These are phyloP conservation scores for Yoshiicerus persimilis DNA, from an alignment of 1,140 invertebrate species.

Conservation along the genomic window DNA sequence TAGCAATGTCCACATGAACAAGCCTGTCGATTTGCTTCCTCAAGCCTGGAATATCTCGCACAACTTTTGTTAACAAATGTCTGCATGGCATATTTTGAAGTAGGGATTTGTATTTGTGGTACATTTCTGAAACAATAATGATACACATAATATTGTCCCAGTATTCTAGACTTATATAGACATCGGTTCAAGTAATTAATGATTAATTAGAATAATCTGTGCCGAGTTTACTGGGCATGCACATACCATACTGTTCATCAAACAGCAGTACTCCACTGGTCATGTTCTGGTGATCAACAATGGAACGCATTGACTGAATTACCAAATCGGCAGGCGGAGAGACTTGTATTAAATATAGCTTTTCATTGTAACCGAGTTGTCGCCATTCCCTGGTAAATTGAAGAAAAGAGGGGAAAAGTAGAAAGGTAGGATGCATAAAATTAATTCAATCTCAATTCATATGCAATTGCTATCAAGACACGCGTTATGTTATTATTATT, in stretches of 20 bases:
- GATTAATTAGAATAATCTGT: too few species aligned
- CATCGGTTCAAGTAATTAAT: too few species aligned
- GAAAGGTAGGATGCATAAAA: not conserved
- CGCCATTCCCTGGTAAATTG: slow-evolving; percentile 41
- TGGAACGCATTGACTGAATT: slow-evolving; percentile 74
- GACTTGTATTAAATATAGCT: slow-evolving; percentile 53
- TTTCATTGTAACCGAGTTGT: not conserved
- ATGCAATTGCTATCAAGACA: too few species aligned
- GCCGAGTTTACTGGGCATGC: too few species aligned
- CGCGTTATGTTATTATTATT: too few species aligned
- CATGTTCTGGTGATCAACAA: slow-evolving; percentile 77
- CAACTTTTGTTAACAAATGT: slow-evolving; percentile 68
- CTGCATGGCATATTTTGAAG: slow-evolving; percentile 82
- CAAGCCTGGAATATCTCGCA: slow-evolving; percentile 58
- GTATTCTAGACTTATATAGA: too few species aligned
- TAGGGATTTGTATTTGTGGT: slow-evolving; percentile 87
- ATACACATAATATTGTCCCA: too few species aligned
- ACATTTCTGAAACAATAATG: slow-evolving; percentile 66
- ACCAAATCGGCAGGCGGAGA: slow-evolving; percentile 80
- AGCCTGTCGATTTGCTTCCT: slow-evolving; percentile 67
- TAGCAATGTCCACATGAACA: slow-evolving; percentile 79
- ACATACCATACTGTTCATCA: slow-evolving; percentile 76
- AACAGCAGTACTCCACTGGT: slow-evolving; percentile 88
- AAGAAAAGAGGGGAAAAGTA: not conserved
- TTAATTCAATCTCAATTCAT: not conserved